These are phyloP conservation scores for Acromyrmex charruanus DNA, from an alignment of 1,140 invertebrate species.

Conservation along the genomic window DNA sequence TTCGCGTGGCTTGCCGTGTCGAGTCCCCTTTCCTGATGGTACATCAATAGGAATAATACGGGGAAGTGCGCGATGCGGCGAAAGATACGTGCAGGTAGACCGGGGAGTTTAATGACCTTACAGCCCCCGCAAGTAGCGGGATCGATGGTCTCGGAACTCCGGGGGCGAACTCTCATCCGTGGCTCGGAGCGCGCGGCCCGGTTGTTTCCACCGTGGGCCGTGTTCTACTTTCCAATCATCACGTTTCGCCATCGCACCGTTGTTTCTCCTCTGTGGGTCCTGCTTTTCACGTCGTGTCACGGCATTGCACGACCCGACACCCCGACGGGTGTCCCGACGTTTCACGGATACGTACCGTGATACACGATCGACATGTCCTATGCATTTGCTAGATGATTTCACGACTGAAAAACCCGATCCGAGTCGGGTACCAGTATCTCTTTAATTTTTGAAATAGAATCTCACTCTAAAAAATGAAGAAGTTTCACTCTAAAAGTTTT, in stretches of 20 bases:
- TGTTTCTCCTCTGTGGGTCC: not conserved
- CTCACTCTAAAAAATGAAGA: no score
- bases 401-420: not conserved
- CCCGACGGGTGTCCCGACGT: not conserved
- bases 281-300: constrained; percentile 49
- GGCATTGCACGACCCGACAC: constrained; percentile 6
- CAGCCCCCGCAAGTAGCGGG: constrained; percentile 66
- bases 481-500: no score
- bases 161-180: constrained; percentile 65
- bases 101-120: constrained; percentile 77
- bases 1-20: constrained; percentile 61
- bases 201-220: constrained; percentile 53
- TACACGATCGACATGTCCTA: constrained; percentile 17
- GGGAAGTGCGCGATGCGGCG: constrained; percentile 64
- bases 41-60: constrained; percentile 76
- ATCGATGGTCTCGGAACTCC: constrained; percentile 74
- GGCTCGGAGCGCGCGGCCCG: constrained; percentile 35
- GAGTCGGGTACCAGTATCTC: not conserved
- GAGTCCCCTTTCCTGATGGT: constrained; percentile 1
- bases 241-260: constrained; percentile 51
- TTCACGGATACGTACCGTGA: constrained; percentile 32
- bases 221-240: constrained; percentile 75
- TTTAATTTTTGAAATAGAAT: no score
- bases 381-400: not conserved
- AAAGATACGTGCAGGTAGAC: constrained; percentile 62